These are phyloP conservation scores for Itoplectis maculator DNA, from an alignment of 2,888 invertebrate species.

Conservation along the genomic window DNA sequence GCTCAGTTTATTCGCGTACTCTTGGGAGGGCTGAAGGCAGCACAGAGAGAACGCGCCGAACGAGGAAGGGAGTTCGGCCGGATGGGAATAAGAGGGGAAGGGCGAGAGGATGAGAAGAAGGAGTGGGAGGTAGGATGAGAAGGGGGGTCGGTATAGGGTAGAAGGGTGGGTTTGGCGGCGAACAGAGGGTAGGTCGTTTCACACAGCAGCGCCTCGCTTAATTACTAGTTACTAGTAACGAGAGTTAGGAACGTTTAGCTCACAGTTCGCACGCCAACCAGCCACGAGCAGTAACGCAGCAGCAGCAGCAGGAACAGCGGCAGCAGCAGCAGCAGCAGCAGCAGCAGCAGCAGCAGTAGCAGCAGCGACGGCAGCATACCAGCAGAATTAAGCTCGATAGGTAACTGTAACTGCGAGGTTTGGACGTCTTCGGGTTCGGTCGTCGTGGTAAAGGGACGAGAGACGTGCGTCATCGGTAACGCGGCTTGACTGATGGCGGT, in stretches of 20 bases:
- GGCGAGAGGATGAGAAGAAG: conserved; percentile 22
- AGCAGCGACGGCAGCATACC: not conserved
- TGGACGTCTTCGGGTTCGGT: conserved; percentile 3
- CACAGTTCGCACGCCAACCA: conserved; percentile 75
- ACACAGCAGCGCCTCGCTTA: conserved; percentile 81
- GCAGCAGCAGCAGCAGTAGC: conserved; percentile 42
- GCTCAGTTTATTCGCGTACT: conserved; percentile 50
- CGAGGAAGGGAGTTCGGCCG: conserved; percentile 33
- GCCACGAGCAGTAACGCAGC: conserved; percentile 58
- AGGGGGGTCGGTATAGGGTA: too few relatives aligned
- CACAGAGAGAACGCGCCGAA: conserved; percentile 20
- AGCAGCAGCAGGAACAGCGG: conserved; percentile 42
- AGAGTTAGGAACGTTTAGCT: conserved; percentile 80
- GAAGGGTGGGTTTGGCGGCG: too few relatives aligned
- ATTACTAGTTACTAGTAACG: conserved; percentile 81
- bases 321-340: conserved; percentile 42
- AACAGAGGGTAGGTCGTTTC: conserved; percentile 76
- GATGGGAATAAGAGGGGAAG: conserved; percentile 48
- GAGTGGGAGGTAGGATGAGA: conserved; percentile 51
- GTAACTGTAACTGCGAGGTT: not conserved
- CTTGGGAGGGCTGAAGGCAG: conserved; percentile 25
- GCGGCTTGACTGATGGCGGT: conserved; percentile 15
- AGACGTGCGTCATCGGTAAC: conserved; percentile 10
- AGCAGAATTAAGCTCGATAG: conserved; percentile 18
- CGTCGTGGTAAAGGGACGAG: not conserved